Evolutionary conservation across 2,797 vertebrate genomes (phyloP).

Genomic region (Pelobates cultripes): DNA sequence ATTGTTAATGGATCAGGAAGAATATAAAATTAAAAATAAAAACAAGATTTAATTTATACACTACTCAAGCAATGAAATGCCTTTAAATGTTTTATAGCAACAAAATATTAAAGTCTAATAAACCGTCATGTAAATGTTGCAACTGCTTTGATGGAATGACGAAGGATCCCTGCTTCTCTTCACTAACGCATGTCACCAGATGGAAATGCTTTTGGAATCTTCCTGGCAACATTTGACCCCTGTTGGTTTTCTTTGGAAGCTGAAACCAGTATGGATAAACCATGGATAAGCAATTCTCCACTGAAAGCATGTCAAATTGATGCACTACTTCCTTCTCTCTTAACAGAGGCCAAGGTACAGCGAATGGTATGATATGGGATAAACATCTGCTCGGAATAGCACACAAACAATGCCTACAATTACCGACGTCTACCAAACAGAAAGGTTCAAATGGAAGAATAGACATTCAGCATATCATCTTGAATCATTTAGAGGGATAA

Average conservation of each 20-base stretch:
- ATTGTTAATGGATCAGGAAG: neutral
- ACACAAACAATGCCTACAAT: slow-evolving; percentile 47
- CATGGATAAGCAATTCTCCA: slow-evolving; percentile 65
- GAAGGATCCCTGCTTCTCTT: slow-evolving; percentile 65
- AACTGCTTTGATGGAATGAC: slow-evolving; percentile 59
- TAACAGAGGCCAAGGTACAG: slow-evolving; percentile 43
- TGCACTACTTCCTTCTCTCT: slow-evolving; percentile 46
- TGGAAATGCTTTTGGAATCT: slow-evolving; percentile 69
- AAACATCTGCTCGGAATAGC: slow-evolving; percentile 47
- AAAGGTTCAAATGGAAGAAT: slow-evolving; percentile 1
- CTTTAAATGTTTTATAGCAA: slow-evolving; percentile 37
- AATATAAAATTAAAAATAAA: neutral
- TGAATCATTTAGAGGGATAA: slow-evolving; percentile 46
- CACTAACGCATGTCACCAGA: slow-evolving; percentile 64
- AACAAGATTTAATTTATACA: neutral
- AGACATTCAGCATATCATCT: slow-evolving; percentile 22
- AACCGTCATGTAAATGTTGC: slow-evolving; percentile 48
- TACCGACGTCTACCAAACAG: slow-evolving; percentile 11
- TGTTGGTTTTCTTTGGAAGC: slow-evolving; percentile 69
- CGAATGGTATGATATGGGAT: slow-evolving; percentile 40
- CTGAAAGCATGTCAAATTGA: slow-evolving; percentile 61
- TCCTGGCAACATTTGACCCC: slow-evolving; percentile 66
- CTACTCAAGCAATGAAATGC: slow-evolving; percentile 14
- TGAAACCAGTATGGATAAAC: slow-evolving; percentile 63
- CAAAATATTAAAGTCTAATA: slow-evolving; percentile 43